Evolutionary conservation across 2,797 vertebrate genomes (phyloP).

Genomic region (Serranus cabrilla): DNA sequence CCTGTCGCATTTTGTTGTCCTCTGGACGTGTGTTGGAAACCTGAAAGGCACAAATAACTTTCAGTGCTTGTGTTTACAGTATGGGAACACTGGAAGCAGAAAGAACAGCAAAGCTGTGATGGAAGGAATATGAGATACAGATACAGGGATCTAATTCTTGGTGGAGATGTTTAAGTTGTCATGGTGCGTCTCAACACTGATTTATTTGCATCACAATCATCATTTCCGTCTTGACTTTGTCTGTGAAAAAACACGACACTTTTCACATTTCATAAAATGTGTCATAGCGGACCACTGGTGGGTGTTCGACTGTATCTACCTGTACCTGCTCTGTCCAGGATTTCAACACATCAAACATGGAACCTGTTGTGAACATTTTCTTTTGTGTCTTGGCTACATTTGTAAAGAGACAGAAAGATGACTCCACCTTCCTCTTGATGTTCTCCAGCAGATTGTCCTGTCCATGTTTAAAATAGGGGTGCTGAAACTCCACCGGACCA

Average conservation of each 20-base stretch:
- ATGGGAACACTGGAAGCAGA: not conserved
- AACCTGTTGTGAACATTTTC: no score
- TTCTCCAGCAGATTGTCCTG: conserved; percentile 95
- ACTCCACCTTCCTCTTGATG: conserved; percentile 95
- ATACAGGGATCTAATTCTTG: not conserved
- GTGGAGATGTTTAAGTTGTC: not conserved
- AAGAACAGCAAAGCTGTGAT: not conserved
- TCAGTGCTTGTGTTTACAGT: not conserved
- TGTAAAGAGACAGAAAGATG: not conserved
- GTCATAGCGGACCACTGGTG: no score
- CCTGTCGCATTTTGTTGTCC: conserved; percentile 93
- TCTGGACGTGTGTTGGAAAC: conserved; percentile 94
- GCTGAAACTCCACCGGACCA: conserved; percentile 96
- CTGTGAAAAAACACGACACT: no score
- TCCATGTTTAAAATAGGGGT: conserved; percentile 94
- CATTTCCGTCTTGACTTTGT: no score
- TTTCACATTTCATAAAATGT: no score
- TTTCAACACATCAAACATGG: no score
- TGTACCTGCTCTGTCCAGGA: no score
- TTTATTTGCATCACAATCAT: not conserved
- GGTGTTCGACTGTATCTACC: no score
- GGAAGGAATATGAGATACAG: not conserved
- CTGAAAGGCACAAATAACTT: conserved; percentile 69
- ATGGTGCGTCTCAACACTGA: not conserved
- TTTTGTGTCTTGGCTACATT: not conserved